Percentiles rank a stretch among this genome's conserved stretches.
These are phyloP conservation scores for Drosophila leonis DNA, from an alignment of 2,888 invertebrate species.

Conservation along the genomic window DNA sequence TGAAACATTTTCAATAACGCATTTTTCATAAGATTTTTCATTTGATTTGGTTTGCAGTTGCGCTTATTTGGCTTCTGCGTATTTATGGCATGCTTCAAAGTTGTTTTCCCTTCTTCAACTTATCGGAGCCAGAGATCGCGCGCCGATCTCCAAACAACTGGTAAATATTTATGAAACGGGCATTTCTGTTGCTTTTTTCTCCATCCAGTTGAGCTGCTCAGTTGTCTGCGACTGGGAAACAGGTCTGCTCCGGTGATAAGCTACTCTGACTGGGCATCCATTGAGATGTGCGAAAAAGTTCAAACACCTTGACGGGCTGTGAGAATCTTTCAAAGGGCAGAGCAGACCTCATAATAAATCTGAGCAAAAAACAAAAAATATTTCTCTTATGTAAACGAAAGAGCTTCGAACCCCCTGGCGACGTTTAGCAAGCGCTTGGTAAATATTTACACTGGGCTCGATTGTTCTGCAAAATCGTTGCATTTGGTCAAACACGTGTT, in stretches of 20 bases:
- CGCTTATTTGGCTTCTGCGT: slow-evolving; percentile 55
- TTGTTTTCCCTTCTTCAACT: slow-evolving; percentile 74
- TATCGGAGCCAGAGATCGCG: slow-evolving; percentile 64
- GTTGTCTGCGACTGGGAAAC: slow-evolving; percentile 37
- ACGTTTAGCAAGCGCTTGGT: slow-evolving; percentile 69
- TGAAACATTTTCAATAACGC: slow-evolving; percentile 48
- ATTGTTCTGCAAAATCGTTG: slow-evolving; percentile 80
- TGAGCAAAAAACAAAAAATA: slow-evolving; percentile 23
- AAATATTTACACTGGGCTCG: slow-evolving; percentile 76
- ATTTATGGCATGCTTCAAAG: slow-evolving; percentile 70
- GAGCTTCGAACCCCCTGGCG: slow-evolving; percentile 47
- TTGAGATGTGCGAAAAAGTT: slow-evolving; percentile 63
- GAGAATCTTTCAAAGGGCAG: slow-evolving; percentile 22
- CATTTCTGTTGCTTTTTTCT: slow-evolving; percentile 33
- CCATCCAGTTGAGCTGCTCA: background rate
- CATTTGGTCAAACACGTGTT: slow-evolving; percentile 84
- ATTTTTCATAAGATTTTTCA: slow-evolving; percentile 55
- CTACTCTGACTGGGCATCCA: slow-evolving; percentile 12
- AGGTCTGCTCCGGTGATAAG: slow-evolving; percentile 49
- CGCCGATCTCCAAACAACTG: slow-evolving; percentile 30
- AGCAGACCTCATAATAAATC: slow-evolving; percentile 36
- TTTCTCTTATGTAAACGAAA: slow-evolving; percentile 60
- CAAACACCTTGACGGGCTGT: slow-evolving; percentile 55
- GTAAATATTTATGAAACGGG: slow-evolving; percentile 75
- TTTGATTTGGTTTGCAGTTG: slow-evolving; percentile 36